Percentiles rank a stretch among this genome's conserved stretches.
Conservation (phyloP, 2,113 vertebrate genomes). For the Harpagus bidentatus region DNA sequence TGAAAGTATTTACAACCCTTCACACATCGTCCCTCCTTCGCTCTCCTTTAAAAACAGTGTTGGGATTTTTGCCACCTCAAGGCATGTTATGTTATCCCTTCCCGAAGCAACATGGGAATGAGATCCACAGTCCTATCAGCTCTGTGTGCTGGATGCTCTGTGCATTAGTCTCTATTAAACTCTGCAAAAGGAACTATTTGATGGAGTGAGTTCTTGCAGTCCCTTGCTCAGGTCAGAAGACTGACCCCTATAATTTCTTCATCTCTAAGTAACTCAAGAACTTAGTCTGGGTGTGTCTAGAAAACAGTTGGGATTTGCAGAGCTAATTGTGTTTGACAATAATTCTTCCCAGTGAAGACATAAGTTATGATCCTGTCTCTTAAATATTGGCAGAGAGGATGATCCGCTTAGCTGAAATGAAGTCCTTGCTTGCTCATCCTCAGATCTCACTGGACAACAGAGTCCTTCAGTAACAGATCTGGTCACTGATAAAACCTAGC, state of each 20-base stretch:
- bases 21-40: background rate
- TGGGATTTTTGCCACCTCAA: background rate
- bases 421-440: background rate
- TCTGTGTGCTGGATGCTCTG: accelerated
- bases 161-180: background rate
- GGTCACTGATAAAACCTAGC: background rate
- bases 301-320: background rate
- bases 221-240: background rate
- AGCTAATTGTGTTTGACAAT: conserved; percentile 24
- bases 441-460: background rate
- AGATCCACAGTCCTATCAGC: background rate
- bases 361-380: conserved; percentile 12
- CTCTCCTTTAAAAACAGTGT: background rate
- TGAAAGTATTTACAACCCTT: background rate
- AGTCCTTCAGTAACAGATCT: background rate
- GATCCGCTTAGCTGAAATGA: conserved; percentile 2
- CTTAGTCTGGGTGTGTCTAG: background rate
- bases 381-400: background rate
- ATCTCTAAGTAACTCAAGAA: background rate
- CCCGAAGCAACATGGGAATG: accelerated
- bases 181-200: background rate
- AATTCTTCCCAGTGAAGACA: background rate
- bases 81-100: background rate
- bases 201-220: background rate
- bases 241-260: background rate